Conservation (phyloP, 35 echinoderm and acorn worm genomes). For the Lytechinus variegatus region DNA sequence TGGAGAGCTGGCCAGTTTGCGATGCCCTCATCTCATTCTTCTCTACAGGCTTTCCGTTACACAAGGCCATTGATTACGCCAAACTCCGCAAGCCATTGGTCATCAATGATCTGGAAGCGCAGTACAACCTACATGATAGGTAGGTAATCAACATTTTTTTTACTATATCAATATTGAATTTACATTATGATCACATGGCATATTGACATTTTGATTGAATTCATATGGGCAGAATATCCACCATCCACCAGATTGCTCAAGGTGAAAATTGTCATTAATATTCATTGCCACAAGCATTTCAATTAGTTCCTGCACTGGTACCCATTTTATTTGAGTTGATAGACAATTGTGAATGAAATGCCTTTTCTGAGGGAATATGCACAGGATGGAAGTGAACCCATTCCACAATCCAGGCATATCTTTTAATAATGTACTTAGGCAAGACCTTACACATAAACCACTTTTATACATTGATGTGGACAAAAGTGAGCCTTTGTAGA, state of each 20-base stretch:
- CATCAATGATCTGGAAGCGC: conserved; percentile 91
- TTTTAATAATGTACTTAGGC: not conserved
- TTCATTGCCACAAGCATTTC: no score
- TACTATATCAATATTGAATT: not conserved
- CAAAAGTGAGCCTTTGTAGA: no score
- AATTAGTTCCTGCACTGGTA: no score
- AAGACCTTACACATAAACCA: not conserved
- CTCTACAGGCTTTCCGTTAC: conserved; percentile 90
- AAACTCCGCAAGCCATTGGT: conserved; percentile 87
- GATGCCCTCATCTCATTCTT: conserved; percentile 95
- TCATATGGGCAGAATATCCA: not conserved
- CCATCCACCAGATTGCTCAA: no score
- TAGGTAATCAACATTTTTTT: conserved; percentile 64
- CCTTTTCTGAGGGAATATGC: no score
- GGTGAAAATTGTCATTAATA: no score
- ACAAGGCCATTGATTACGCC: conserved; percentile 93
- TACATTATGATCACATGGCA: not conserved
- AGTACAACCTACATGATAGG: conserved; percentile 89
- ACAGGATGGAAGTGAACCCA: no score
- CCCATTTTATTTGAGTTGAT: no score
- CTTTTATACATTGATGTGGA: no score
- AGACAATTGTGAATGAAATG: no score
- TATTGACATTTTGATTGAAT: not conserved
- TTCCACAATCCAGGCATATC: no score
- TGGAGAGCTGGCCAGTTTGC: conserved; percentile 89